Base-by-base conservation (phyloP, 2,113 vertebrate species). In the Trematomus loennbergii region DNA sequence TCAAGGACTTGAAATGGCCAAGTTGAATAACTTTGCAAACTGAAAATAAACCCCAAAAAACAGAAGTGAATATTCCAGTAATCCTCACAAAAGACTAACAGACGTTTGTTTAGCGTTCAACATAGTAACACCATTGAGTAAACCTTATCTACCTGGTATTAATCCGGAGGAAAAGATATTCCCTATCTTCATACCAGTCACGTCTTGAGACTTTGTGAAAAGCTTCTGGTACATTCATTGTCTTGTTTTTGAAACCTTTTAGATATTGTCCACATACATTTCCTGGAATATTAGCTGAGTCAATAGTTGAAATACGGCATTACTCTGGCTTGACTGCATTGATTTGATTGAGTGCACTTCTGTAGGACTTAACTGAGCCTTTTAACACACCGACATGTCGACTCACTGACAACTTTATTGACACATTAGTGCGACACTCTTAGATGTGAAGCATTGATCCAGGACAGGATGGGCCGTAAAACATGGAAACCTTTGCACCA, bases 401-500 rank as follows among this genome's bases (percentile, higher is more conserved):
- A 5, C 25, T 63, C 17, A 63, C 6, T 43, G 48, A 46, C 13
- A 48, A 7, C 6, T 79, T 58, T 46, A 79, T 2, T 65, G 5
- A 40, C 15, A 9, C 7, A 55, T 43, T 18, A 0, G 20, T 7
- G 49, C 20, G n/a, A 25, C 9, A 3, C 45, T 50, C 52, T 20
- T 43, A 1, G 5, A 8, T n/a, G 55, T 74, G 43, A 36, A 53
- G 50, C 48, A n/a, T 36, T 12, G 5, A 75, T 40, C 20, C 9
- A 13, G 46, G 6, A 12, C 22, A 57, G 10, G 9, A 72, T 43
- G 17, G 18, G 54, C 12, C 4, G 20, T 16, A 49, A 67, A 49
- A 16, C 20, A 50, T 68, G 12, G 11, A 66, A 78, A 90, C 88
- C 87, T 87, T 88, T 89, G 78, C 18, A 73, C 81, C 29, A 7